Conservation (phyloP, 2,113 vertebrate genomes). For the Tetrao urogallus region DNA sequence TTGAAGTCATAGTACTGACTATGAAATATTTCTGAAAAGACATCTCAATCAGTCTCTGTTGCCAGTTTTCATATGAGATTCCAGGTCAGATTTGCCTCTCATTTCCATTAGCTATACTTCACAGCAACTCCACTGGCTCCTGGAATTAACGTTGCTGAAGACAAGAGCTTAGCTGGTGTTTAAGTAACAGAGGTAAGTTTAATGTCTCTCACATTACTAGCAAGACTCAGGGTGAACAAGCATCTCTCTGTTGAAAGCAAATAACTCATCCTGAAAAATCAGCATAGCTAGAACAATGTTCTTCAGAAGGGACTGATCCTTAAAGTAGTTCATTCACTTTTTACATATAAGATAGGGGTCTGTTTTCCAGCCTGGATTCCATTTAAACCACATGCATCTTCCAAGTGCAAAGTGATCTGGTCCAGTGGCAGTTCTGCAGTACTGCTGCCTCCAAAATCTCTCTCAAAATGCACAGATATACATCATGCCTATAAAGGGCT, state of each 20-base stretch:
- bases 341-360: background rate
- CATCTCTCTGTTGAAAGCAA: background rate
- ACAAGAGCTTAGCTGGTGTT: background rate
- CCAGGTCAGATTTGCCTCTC: constrained; percentile 10
- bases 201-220: background rate
- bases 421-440: background rate
- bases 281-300: background rate
- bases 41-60: constrained; percentile 19
- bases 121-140: background rate
- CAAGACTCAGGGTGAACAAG: background rate
- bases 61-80: background rate
- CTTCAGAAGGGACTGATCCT: background rate
- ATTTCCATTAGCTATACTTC: background rate
- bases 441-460: background rate
- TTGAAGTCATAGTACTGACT: constrained; percentile 6
- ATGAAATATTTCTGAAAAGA: constrained; percentile 33
- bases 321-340: background rate
- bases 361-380: background rate
- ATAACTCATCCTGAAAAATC: background rate
- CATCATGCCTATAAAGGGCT: background rate
- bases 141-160: background rate
- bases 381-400: background rate
- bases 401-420: background rate
- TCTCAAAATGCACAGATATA: background rate
- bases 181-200: background rate